Percentiles rank a stretch among this genome's conserved stretches.
Conservation (phyloP, 2,888 invertebrate genomes). For the Holacanthella duospinosa region DNA sequence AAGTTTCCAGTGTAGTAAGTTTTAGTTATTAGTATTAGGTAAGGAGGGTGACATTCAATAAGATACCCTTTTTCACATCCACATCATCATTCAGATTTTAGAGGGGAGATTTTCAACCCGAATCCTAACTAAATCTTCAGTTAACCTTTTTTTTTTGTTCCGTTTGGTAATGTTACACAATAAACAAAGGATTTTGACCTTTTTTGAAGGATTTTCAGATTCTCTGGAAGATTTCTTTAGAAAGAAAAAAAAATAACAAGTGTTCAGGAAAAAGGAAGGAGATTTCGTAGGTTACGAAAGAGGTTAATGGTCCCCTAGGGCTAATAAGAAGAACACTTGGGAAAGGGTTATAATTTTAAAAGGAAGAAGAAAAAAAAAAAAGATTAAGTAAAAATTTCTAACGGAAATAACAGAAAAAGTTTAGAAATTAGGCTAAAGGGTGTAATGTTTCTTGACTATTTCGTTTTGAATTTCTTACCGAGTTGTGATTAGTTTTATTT, state of each 20-base stretch:
- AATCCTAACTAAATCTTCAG: too few relatives aligned
- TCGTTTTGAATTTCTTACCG: too few relatives aligned
- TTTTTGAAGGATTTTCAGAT: not conserved
- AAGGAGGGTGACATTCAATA: not conserved
- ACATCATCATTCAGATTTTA: not conserved
- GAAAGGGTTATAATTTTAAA: too few relatives aligned
- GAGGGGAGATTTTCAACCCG: too few relatives aligned
- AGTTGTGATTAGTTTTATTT: too few relatives aligned
- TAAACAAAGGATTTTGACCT: not conserved
- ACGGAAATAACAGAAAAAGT: not conserved
- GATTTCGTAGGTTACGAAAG: not conserved
- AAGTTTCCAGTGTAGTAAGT: too few relatives aligned
- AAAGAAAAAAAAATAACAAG: not conserved
- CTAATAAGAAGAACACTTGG: too few relatives aligned
- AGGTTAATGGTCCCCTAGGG: not conserved
- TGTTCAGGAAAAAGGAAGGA: not conserved
- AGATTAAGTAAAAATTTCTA: not conserved
- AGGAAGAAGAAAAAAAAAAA: not conserved
- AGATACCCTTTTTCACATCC: not conserved
- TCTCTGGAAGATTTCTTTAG: too few relatives aligned
- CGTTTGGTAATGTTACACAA: not conserved
- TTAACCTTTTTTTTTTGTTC: not conserved
- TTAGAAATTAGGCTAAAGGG: constrained; percentile 2
- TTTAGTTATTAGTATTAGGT: too few relatives aligned
- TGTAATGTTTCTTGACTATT: not conserved